A percentile compares a stretch with the other conserved stretches of the same genome.
These are phyloP conservation scores for Noctua fimbriata DNA, from an alignment of 2,888 invertebrate genomes.

Conservation along the genomic window DNA sequence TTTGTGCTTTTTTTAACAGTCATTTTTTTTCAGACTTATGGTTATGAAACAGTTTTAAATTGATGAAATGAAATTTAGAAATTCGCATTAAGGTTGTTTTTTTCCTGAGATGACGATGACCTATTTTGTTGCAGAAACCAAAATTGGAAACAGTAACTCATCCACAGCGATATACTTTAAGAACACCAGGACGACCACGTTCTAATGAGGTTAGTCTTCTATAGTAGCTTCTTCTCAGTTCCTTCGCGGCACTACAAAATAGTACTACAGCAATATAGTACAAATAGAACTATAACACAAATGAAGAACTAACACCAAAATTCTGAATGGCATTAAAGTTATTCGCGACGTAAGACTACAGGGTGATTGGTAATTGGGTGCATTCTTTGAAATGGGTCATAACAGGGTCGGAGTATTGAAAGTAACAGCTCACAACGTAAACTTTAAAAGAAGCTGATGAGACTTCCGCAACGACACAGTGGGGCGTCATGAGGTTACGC, in stretches of 20 bases:
- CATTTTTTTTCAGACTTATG: neutral
- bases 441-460: no score
- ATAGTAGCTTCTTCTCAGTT: neutral
- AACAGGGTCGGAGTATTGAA: no score
- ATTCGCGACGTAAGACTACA: no score
- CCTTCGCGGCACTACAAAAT: neutral
- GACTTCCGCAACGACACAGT: no score
- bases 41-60: neutral
- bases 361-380: no score
- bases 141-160: slow-evolving; percentile 56
- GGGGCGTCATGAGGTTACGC: no score
- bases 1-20: neutral
- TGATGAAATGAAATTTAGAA: neutral
- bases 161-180: slow-evolving; percentile 56
- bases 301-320: neutral
- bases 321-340: no score
- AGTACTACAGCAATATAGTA: neutral
- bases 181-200: slow-evolving; percentile 54
- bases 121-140: slow-evolving; percentile 56
- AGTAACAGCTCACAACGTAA: no score
- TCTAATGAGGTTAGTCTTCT: slow-evolving; percentile 65
- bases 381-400: no score
- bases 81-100: neutral
- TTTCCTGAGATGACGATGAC: neutral
- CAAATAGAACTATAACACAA: neutral